Base-by-base conservation (phyloP, 2,888 invertebrate species). In the Acronicta aceris region DNA sequence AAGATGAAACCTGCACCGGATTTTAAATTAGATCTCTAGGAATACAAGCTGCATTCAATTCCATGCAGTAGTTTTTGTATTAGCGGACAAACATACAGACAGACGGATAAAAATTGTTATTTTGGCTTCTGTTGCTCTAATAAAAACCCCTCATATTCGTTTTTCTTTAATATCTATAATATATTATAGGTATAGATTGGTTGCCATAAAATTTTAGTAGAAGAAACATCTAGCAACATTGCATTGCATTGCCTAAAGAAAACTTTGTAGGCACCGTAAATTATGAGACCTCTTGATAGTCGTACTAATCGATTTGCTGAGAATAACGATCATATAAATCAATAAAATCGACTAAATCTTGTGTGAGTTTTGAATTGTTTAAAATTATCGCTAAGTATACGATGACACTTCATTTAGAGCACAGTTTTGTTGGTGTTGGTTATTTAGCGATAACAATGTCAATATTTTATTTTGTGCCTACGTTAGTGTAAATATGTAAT, bases 181-280 rank as follows among this genome's bases (percentile, higher is more conserved):
- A n/a, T n/a, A n/a, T n/a, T n/a, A n/a, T n/a, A n/a, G n/a, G n/a
- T n/a, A n/a, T n/a, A n/a, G n/a, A 21, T 59, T 49, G 46, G 50
- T 50, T 51, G 58, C 27, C 53, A 40, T 42, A 46, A 42, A 16
- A 69, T 69, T 68, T 59, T 40, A 48, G 57, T 58, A 60, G 65
- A 53, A 65, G 21, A 59, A 65, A 56, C 52, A 62, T 55, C 45
- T 21, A 52, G 57, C 57, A 52, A 52, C 49, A 53, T 59, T 74
- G 60, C n/a, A 77, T 63, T 50, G 74, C 70, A 58, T 60, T 36
- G 46, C 40, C 48, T 25, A 48, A 65, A 51, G 53, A 59, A 73
- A 74, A 74, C 65, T 76, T 74, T 58, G 41, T 43, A 17, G 47
- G 40, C 53, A 46, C 62, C 62, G 59, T 69, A 45, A 69, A 76